A percentile compares a stretch with the other conserved stretches of the same genome.
Conservation (phyloP, 2,797 vertebrate species). For the Trichosurus vulpecula region DNA sequence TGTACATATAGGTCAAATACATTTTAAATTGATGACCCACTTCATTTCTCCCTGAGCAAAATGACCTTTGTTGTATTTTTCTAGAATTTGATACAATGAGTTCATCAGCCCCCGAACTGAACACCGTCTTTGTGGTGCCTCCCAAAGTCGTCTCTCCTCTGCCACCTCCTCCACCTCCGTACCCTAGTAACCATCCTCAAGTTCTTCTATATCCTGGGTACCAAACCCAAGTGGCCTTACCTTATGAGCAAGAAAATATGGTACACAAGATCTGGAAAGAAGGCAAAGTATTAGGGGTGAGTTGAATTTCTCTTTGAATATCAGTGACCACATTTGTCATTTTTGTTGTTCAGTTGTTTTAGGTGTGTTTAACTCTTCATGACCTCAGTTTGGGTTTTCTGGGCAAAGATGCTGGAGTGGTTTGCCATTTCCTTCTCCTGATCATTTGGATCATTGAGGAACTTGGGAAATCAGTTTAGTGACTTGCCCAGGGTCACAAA, state of each 20-base stretch:
- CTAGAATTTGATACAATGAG: neutral
- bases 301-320: neutral
- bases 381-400: neutral
- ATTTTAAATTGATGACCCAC: neutral
- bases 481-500: no score
- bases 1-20: neutral
- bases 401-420: neutral
- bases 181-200: constrained; percentile 29
- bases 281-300: constrained; percentile 58
- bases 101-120: neutral
- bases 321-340: fast-evolving
- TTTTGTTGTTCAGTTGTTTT: neutral
- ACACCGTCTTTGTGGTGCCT: neutral
- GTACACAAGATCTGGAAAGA: constrained; percentile 25
- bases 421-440: no score
- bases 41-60: neutral
- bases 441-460: no score
- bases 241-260: neutral
- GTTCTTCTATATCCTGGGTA: constrained; percentile 3
- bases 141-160: neutral
- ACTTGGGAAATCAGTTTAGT: no score
- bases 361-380: neutral
- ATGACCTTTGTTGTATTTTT: neutral
- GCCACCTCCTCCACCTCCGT: neutral
- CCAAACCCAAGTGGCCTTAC: neutral